Base-by-base conservation (phyloP, 2,888 invertebrate genomes). In the Drosophila trichaetosa region DNA sequence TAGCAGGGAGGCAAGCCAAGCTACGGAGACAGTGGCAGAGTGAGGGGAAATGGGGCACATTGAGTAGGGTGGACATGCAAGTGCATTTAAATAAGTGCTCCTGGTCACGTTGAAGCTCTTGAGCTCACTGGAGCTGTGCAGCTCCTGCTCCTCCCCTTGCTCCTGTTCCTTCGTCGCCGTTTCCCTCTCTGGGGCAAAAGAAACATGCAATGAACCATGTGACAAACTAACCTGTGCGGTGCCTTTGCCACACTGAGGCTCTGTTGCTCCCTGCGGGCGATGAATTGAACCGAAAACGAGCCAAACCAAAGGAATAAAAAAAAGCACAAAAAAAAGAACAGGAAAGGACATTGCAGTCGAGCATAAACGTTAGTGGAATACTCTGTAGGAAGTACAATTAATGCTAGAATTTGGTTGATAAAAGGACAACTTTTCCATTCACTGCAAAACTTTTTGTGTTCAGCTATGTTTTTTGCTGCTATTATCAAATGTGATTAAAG, bases 141-240 rank as follows among this genome's bases (percentile, higher is more conserved):
- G 40, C n/a, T 18, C 33, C 33, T 33, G 33, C 4, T 33, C 33
- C 31, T 10, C 31, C 31, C 31, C 5, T 27, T 4, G 16, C 42
- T 42, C 6, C 21, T 7, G 7, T 7, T 38, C 29, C 6, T 10
- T 21, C 10, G 31, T 42, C 4, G 1, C 16, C 24, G 7, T 2
- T 18, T 4, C n/a, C 24, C 34, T 52, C 54, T 27, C 36, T 38
- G 57, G 29, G 21, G 27, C 21, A 7, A 13, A 31, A 21, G 57
- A 21, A 42, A 57, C 61, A 63, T 73, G 69, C 79, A 80, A 61
- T 83, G 86, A 73, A 75, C 70, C 87, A 73, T 86, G 76, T 81
- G 68, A 84, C 80, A 84, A 75, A 85, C 87, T 87, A 65, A 80
- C 78, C 78, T 79, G 77, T 78, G 79, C 57, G 63, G 69, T 83